Evolutionary conservation across 2,113 vertebrate species (phyloP), one percentile per base, ranked within the genome.

Genomic region (Dicentrarchus labrax): DNA sequence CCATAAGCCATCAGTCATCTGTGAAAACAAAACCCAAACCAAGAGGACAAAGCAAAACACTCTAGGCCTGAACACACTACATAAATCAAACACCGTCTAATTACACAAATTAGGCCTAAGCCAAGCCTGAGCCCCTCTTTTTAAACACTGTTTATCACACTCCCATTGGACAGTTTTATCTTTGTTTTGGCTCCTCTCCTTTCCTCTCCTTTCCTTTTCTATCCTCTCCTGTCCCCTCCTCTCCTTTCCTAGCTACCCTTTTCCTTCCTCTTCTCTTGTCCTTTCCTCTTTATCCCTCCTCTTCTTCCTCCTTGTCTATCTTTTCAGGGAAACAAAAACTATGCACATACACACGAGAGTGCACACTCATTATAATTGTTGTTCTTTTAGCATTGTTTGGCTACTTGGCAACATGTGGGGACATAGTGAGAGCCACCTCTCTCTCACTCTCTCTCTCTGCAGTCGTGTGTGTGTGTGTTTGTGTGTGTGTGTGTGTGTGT

Each of bases 1-100:
- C 86, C 80, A 83, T 64, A 59, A 76, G 53, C 62, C 74, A 84
- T 90, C 83, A 76, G 59, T 79, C 84, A 86, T 73, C 75, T 61
- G 48, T 50, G 59, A 76, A 82, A 84, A 86, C 80, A 84, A 81
- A 82, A 75, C 64, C n/a, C 59, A 53, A 74, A 74, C 22, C 11
- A 22, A 77, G 36, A 61, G 60, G 75, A 76, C 66, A 73, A 72
- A 80, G 53, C 54, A 69, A 76, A 82, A 84, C 76, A 73, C 61
- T 69, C 19, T 0, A 50, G 47, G 48, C 69, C 48, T 51, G 36
- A 86, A 76, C 59, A 41, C 72, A 84, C 53, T 73, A 24, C 0
- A 72, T 86, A 64, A 88, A 81, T 76, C 56, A 90, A 78, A 76
- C 43, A 64, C 15, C 45, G 70, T 76, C 78, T 78, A 66, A 88